phyloP scores from a whole-genome alignment of 1,140 invertebrate genomes.

The Coelopa frigida region DNA sequence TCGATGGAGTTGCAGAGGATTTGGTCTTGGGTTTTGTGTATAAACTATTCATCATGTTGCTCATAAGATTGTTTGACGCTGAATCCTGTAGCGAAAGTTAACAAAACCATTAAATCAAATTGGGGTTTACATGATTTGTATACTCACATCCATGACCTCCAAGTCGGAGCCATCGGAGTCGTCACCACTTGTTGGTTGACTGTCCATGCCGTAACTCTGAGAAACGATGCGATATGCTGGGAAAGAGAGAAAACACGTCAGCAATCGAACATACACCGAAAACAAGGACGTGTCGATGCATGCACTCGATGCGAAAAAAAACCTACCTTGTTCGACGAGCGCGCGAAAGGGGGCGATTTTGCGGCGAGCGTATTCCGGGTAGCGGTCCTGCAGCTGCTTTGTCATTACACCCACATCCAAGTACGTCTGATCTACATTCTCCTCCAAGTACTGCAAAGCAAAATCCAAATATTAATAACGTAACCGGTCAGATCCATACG shows the following conservation, averaged over 20 bases:
- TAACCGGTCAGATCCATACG: not conserved
- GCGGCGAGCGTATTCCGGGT: conserved; percentile 61
- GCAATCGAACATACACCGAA: too few relatives aligned
- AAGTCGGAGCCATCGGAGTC: conserved; percentile 50
- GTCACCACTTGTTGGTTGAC: conserved; percentile 49
- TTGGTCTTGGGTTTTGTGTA: conserved; percentile 40
- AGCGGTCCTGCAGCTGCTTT: conserved; percentile 59
- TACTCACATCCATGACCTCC: conserved; percentile 46
- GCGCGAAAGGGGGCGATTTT: conserved; percentile 60
- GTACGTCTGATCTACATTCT: conserved; percentile 63
- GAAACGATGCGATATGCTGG: conserved; percentile 51
- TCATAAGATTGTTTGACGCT: conserved; percentile 30
- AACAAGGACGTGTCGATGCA: conserved; percentile 16
- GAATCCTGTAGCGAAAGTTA: conserved; percentile 4
- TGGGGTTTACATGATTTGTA: not conserved
- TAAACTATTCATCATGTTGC: conserved; percentile 47
- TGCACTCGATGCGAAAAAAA: conserved; percentile 40
- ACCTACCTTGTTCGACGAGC: conserved; percentile 56
- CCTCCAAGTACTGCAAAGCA: conserved; percentile 51
- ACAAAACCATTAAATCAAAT: not conserved
- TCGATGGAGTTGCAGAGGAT: conserved; percentile 16
- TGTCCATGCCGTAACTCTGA: conserved; percentile 51
- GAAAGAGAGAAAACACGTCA: conserved; percentile 10
- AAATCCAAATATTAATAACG: not conserved
- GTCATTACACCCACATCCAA: conserved; percentile 69